Percentiles rank a stretch among this genome's conserved stretches.
These are phyloP conservation scores for Clunio marinus DNA, from an alignment of 2,888 invertebrate genomes.

Conservation along the genomic window DNA sequence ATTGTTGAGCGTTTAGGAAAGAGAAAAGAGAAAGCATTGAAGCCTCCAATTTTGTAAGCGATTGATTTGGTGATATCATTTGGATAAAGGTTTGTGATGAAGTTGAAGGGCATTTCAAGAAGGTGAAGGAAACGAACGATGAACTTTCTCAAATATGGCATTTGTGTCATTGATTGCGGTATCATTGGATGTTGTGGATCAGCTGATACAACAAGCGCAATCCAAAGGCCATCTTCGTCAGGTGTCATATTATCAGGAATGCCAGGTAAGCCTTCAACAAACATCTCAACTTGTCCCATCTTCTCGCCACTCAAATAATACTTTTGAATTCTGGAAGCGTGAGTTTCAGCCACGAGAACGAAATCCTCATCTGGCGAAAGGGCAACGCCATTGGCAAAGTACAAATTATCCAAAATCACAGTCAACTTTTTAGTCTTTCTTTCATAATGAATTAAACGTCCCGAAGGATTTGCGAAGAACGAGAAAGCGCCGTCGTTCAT, in stretches of 20 bases:
- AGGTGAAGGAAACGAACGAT: conserved; percentile 58
- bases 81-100: conserved; percentile 61
- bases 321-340: conserved; percentile 62
- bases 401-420: conserved; percentile 70
- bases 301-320: conserved; percentile 77
- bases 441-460: conserved; percentile 71
- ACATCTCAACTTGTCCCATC: conserved; percentile 72
- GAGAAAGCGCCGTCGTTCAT: conserved; percentile 63
- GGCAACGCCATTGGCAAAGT: conserved; percentile 84
- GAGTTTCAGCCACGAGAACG: conserved; percentile 72
- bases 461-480: conserved; percentile 49
- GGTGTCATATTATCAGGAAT: conserved; percentile 48
- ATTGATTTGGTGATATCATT: conserved; percentile 61
- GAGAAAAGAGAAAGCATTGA: conserved; percentile 52
- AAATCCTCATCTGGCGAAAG: conserved; percentile 78
- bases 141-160: conserved; percentile 64
- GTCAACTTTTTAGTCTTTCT: conserved; percentile 69
- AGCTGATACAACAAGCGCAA: conserved; percentile 56
- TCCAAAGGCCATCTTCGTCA: conserved; percentile 59
- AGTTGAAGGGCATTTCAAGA: conserved; percentile 61
- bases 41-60: conserved; percentile 65
- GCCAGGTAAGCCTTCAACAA: conserved; percentile 75
- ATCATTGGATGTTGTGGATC: conserved; percentile 59
- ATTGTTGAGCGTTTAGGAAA: conserved; percentile 55
- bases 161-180: conserved; percentile 55